These are phyloP conservation scores for Electrophaes corylata DNA, from an alignment of 2,888 invertebrate genomes.

Conservation along the genomic window DNA sequence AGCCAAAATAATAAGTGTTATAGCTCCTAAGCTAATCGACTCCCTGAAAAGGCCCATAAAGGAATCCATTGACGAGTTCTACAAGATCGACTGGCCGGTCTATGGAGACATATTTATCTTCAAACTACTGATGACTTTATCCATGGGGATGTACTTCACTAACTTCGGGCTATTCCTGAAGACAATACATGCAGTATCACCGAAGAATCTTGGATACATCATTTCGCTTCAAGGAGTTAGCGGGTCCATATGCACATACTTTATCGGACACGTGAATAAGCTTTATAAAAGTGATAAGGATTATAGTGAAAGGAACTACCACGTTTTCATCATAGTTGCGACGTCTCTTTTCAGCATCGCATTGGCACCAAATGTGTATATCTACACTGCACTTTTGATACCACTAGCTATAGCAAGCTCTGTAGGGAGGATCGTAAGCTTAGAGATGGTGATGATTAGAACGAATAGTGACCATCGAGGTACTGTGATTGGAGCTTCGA, in stretches of 20 bases:
- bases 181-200: constrained; percentile 71
- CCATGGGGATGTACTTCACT: constrained; percentile 74
- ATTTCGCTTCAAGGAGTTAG: constrained; percentile 78
- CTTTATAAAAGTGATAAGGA: constrained; percentile 68
- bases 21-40: constrained; percentile 44
- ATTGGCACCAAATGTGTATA: constrained; percentile 58
- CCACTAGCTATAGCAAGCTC: constrained; percentile 76
- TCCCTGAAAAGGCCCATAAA: constrained; percentile 45
- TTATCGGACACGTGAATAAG: constrained; percentile 66
- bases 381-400: constrained; percentile 68
- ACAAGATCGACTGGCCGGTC: constrained; percentile 74
- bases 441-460: constrained; percentile 77
- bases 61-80: constrained; percentile 68
- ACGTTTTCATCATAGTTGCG: constrained; percentile 70
- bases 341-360: constrained; percentile 69
- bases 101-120: constrained; percentile 80
- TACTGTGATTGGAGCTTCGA: constrained; percentile 81
- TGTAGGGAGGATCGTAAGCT: constrained; percentile 71
- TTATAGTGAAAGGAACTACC: constrained; percentile 66
- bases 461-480: constrained; percentile 78
- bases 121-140: constrained; percentile 76
- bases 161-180: constrained; percentile 76
- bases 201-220: constrained; percentile 79
- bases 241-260: constrained; percentile 71
- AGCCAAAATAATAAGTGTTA: constrained; percentile 17